Evolutionary conservation across 2,888 invertebrate genomes (phyloP).

Genomic region (Prenolepis imparis): DNA sequence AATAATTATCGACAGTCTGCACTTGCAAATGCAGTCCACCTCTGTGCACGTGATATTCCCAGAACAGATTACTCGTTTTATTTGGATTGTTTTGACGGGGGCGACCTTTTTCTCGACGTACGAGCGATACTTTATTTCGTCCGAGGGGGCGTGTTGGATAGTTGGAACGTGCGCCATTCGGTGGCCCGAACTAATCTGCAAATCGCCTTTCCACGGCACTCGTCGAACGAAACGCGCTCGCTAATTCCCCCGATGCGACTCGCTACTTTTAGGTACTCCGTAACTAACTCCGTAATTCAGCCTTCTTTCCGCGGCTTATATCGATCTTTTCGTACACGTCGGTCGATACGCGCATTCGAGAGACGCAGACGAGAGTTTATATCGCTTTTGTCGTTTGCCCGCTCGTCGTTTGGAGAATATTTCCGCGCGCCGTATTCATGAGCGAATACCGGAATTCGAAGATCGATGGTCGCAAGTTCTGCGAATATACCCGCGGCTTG

Average conservation of each 20-base stretch:
- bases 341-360: slow-evolving; percentile 57
- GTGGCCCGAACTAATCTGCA: slow-evolving; percentile 19
- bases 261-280: slow-evolving; percentile 25
- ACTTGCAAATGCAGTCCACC: not conserved
- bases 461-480: slow-evolving; percentile 51
- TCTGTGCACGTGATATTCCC: not conserved
- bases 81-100: not conserved
- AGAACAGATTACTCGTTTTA: not conserved
- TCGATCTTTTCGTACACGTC: slow-evolving; percentile 65
- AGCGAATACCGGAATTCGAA: slow-evolving; percentile 49
- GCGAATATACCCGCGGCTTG: slow-evolving; percentile 17
- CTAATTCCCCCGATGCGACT: slow-evolving; percentile 63
- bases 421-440: slow-evolving; percentile 47
- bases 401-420: slow-evolving; percentile 43
- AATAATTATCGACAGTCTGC: not conserved
- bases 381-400: slow-evolving; percentile 17
- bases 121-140: slow-evolving; percentile 8
- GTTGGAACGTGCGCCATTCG: slow-evolving; percentile 35
- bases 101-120: not conserved
- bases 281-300: slow-evolving; percentile 55
- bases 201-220: slow-evolving; percentile 43
- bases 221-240: slow-evolving; percentile 31
- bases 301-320: slow-evolving; percentile 71
- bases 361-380: slow-evolving; percentile 41
- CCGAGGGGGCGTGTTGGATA: not conserved